These are phyloP conservation scores for Tenthredo mesomela DNA, from an alignment of 2,888 invertebrate species.

Conservation along the genomic window DNA sequence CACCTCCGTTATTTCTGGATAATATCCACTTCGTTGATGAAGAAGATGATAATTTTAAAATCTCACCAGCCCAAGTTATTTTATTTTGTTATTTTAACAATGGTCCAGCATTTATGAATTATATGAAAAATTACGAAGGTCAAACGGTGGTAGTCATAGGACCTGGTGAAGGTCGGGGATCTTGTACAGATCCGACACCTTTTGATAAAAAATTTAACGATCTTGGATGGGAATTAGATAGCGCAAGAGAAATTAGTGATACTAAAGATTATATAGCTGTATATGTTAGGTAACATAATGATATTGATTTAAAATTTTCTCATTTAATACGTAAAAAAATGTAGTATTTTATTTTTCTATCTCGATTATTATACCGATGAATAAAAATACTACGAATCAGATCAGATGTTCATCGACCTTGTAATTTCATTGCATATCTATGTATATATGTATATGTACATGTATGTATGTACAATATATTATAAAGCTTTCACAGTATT, in stretches of 20 bases:
- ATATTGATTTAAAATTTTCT: background rate
- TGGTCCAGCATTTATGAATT: slow-evolving; percentile 84
- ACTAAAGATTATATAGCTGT: slow-evolving; percentile 85
- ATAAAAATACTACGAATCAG: background rate
- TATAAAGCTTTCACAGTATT: background rate
- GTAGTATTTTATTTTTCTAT: background rate
- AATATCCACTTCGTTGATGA: slow-evolving; percentile 73
- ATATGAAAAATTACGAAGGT: slow-evolving; percentile 84
- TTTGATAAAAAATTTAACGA: slow-evolving; percentile 80
- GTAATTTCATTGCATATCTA: background rate
- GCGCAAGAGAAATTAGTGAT: slow-evolving; percentile 81
- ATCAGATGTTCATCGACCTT: background rate
- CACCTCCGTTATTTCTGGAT: slow-evolving; percentile 83
- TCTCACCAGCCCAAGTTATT: slow-evolving; percentile 81
- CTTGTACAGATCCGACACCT: slow-evolving; percentile 87
- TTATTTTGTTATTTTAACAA: slow-evolving; percentile 92
- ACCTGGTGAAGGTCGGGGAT: slow-evolving; percentile 82
- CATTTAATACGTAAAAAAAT: background rate
- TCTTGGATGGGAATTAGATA: slow-evolving; percentile 81
- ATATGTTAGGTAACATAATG: slow-evolving; percentile 77
- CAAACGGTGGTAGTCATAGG: slow-evolving; percentile 87
- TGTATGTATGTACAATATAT: slow-evolving; percentile 17
- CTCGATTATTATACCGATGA: background rate
- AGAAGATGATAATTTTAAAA: slow-evolving; percentile 66
- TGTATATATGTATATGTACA: background rate